Base-by-base conservation (phyloP, 2,797 vertebrate species). In the Aphelocoma californica region DNA sequence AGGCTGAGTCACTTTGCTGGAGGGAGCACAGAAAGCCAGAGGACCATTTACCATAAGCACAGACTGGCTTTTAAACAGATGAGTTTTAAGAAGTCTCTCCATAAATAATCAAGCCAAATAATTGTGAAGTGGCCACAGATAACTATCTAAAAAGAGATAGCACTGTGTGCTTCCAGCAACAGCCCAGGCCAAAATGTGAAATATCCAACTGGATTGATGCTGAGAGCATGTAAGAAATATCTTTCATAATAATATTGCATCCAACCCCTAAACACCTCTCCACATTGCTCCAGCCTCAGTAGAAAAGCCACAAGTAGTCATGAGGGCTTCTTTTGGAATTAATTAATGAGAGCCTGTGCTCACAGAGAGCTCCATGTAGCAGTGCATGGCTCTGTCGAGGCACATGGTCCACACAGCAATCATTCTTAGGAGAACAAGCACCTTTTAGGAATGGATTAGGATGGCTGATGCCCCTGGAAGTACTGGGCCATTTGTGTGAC, bases 11-110 rank as follows among this genome's bases (percentile, higher is more conserved):
- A 71, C 73, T 85, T 96, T 89, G 84, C 74, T 87, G 81, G 78
- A 95, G 74, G 94, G 93, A 92, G 50, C 74, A 71, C 34, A 92
- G 81, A 93, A 69, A 94, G 74, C 81, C 92, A 95, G 81, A 92
- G 42, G 64, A 96, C 50, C 66, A 71, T 92, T 73, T 66, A 44
- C 65, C 44, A 28, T 14, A 69, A 91, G 45, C 18, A 42, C 34
- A 81, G 44, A 17, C 53, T 72, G 26, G 9, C 57, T 88, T 83
- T 90, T 72, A 92, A 90, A 71, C 20, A 69, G 58, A 74, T 0
- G 11, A 65, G 25, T 57, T 81, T 88, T 29, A 24, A 72, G 64
- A 56, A 90, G n/a, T 5, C 67, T 60, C 34, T 51, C 14, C 51
- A 57, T 88, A 93, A 85, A 92, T 80, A 90, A 94, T 67, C 62